Evolutionary conservation across 2,113 vertebrate genomes (phyloP).

Genomic region (Phycodurus eques): DNA sequence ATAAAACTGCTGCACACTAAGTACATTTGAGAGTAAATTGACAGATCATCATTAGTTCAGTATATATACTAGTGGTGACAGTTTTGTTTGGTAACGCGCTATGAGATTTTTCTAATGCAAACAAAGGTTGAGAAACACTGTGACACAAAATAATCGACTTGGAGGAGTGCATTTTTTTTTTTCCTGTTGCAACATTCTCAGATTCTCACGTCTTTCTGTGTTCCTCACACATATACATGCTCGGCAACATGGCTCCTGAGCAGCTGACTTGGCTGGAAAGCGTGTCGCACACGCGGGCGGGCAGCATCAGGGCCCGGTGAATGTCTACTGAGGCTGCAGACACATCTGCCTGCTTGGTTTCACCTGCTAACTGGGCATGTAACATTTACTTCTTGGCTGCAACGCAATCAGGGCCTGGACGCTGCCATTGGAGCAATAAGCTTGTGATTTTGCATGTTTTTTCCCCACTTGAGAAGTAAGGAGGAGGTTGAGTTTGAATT

Average conservation of each 20-base stretch:
- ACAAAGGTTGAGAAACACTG: neutral
- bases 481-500: neutral
- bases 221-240: constrained; percentile 12
- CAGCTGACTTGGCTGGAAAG: constrained; percentile 68
- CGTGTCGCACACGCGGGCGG: constrained; percentile 50
- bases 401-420: constrained; percentile 72
- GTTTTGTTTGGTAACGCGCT: too few relatives aligned
- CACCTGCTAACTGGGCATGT: constrained; percentile 78
- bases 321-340: constrained; percentile 72
- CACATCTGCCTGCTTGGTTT: constrained; percentile 75
- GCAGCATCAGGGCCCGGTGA: constrained; percentile 57
- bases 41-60: too few relatives aligned
- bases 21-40: too few relatives aligned
- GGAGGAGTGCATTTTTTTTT: neutral
- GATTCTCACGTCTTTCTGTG: neutral
- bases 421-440: constrained; percentile 67
- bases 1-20: too few relatives aligned
- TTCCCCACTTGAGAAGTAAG: neutral
- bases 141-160: neutral
- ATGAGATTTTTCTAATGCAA: too few relatives aligned
- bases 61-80: too few relatives aligned
- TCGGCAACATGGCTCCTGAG: constrained; percentile 57
- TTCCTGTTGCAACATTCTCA: neutral
- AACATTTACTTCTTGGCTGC: constrained; percentile 75
- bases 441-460: constrained; percentile 34